These are phyloP conservation scores for Berghia stephanieae DNA, from an alignment of 1,140 invertebrate genomes.

Conservation along the genomic window DNA sequence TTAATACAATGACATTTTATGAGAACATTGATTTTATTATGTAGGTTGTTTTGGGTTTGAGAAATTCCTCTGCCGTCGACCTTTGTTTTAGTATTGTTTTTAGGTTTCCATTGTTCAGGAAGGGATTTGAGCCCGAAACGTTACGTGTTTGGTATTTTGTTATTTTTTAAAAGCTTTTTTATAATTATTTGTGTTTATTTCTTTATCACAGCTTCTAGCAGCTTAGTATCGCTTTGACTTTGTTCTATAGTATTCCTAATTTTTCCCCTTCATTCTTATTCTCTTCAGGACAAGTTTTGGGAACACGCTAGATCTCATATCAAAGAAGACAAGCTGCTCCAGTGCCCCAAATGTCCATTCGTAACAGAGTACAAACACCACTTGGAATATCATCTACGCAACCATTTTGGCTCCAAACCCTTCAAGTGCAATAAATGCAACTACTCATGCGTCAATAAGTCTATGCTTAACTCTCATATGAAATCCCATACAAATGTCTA, in stretches of 20 bases:
- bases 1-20: too few species aligned
- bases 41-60: too few species aligned
- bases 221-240: too few species aligned
- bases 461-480: slow-evolving; percentile 98
- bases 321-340: slow-evolving; percentile 88
- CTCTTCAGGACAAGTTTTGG: slow-evolving; percentile 82
- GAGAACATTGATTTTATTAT: too few species aligned
- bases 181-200: background rate
- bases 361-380: slow-evolving; percentile 99
- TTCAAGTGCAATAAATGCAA: slow-evolving; percentile 87
- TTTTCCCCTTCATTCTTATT: slow-evolving; percentile 8
- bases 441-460: slow-evolving; percentile 93
- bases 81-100: too few species aligned
- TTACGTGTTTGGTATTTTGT: slow-evolving; percentile 1
- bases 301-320: slow-evolving; percentile 88
- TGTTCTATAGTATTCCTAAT: too few species aligned
- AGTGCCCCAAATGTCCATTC: slow-evolving; percentile 92
- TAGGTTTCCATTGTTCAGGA: too few species aligned
- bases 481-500: slow-evolving; percentile 98
- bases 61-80: too few species aligned
- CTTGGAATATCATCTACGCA: slow-evolving; percentile 92
- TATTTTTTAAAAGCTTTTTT: background rate
- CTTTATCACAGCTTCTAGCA: background rate
- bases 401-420: slow-evolving; percentile 95
- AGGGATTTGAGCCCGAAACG: too few species aligned